These are phyloP conservation scores for Ciconia nigra DNA, from an alignment of 2,797 vertebrate genomes.

Conservation along the genomic window DNA sequence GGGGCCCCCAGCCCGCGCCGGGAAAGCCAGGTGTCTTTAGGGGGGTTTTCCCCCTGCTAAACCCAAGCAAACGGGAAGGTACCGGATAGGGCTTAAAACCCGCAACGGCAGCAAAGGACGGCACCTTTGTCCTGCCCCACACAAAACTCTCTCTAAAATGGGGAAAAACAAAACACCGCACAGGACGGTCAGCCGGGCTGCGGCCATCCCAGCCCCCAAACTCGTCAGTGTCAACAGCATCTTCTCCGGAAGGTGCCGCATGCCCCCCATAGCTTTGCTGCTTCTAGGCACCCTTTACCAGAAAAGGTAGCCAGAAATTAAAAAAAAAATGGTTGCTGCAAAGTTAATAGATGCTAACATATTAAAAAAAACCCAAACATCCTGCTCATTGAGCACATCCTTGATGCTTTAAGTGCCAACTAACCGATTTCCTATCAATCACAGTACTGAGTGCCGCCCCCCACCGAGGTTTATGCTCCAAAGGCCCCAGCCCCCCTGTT, in stretches of 20 bases:
- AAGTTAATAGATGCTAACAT: accelerated
- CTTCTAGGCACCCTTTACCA: not conserved
- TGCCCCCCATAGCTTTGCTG: not conserved
- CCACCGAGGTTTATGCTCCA: accelerated
- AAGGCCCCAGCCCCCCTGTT: accelerated
- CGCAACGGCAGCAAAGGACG: not conserved
- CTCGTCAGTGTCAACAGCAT: not conserved
- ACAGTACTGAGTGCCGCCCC: accelerated
- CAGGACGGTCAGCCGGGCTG: accelerated
- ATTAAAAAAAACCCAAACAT: not conserved
- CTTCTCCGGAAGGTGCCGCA: not conserved
- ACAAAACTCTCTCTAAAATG: not conserved
- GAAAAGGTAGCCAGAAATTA: not conserved
- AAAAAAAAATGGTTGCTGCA: accelerated
- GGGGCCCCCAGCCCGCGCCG: accelerated
- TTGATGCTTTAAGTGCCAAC: not conserved
- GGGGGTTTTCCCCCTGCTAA: not conserved
- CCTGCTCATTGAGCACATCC: not conserved
- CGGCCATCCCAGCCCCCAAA: not conserved
- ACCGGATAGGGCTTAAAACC: not conserved
- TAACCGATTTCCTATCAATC: accelerated
- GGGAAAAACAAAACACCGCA: not conserved
- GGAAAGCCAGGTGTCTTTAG: not conserved
- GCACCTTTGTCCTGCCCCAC: not conserved
- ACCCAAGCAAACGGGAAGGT: not conserved